Conservation (phyloP, 2,113 vertebrate genomes). For the Percina caprodes region DNA sequence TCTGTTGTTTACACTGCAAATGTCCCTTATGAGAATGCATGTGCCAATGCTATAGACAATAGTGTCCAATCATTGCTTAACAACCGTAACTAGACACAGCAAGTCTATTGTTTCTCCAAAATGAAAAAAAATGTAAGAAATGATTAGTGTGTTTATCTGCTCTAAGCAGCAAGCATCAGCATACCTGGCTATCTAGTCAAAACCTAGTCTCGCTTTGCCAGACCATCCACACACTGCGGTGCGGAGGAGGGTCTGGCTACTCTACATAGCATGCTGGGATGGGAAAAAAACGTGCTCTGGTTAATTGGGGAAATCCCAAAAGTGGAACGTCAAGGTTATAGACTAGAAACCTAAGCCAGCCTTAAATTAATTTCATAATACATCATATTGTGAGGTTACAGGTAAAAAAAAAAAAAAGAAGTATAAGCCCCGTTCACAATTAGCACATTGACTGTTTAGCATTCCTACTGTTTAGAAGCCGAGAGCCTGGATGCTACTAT, state of each 20-base stretch:
- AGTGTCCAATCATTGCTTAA: neutral
- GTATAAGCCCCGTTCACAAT: neutral
- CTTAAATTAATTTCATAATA: too few species aligned
- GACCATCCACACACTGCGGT: too few species aligned
- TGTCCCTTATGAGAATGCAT: neutral
- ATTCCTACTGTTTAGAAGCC: neutral
- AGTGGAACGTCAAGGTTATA: too few species aligned
- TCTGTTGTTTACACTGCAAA: conserved; percentile 12
- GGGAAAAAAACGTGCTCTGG: too few species aligned
- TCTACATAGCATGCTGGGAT: too few species aligned
- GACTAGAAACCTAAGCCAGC: too few species aligned
- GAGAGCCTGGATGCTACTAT: neutral
- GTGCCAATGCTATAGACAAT: neutral
- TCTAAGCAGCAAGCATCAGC: neutral
- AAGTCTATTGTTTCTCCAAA: neutral
- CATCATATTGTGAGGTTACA: neutral
- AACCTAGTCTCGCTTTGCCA: too few species aligned
- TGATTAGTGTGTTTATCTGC: neutral
- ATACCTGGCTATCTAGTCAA: neutral
- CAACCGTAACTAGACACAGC: neutral
- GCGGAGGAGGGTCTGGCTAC: too few species aligned
- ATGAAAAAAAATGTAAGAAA: neutral
- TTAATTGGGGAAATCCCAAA: too few species aligned
- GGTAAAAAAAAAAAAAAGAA: neutral
- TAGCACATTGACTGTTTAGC: neutral